A percentile compares a stretch with the other conserved stretches of the same genome.
phyloP scores from a whole-genome alignment of 1,140 invertebrate species.

The Bombus cullumanus region DNA sequence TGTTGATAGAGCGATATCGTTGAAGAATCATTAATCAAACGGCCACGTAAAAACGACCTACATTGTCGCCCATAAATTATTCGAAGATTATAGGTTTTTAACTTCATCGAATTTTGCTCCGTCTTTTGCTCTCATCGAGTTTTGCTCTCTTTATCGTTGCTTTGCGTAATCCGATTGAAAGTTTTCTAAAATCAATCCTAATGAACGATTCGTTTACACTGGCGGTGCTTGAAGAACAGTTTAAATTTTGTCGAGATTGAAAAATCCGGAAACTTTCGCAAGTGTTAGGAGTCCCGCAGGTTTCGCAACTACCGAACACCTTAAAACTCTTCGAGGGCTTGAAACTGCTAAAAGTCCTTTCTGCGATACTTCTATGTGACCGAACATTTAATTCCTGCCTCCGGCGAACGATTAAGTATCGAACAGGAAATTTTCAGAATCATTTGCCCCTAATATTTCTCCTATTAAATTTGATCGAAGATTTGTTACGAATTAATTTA shows the following conservation, averaged over 20 bases:
- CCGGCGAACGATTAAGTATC: too few relatives aligned
- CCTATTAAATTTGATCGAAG: background rate
- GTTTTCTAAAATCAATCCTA: background rate
- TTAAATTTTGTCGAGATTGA: slow-evolving; percentile 8
- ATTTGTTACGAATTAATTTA: background rate
- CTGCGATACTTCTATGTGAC: background rate
- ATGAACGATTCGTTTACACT: slow-evolving; percentile 14
- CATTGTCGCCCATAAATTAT: background rate
- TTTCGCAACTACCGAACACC: background rate
- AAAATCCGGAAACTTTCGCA: slow-evolving; percentile 11
- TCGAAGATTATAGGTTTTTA: background rate
- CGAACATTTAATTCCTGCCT: slow-evolving; percentile 34
- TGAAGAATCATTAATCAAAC: slow-evolving; percentile 8
- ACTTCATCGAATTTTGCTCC: background rate
- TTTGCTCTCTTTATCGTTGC: background rate
- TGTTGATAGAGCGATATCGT: background rate
- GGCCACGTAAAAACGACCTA: background rate
- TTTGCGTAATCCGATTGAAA: slow-evolving; percentile 1
- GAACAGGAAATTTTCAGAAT: background rate
- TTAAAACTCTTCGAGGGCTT: slow-evolving; percentile 2
- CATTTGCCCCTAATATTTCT: background rate
- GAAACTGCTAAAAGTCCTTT: slow-evolving; percentile 21
- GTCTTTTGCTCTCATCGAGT: too few relatives aligned
- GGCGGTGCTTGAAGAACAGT: background rate
- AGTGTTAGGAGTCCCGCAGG: background rate